Base-by-base conservation (phyloP, 2,888 invertebrate genomes). In the Andrena flavipes region DNA sequence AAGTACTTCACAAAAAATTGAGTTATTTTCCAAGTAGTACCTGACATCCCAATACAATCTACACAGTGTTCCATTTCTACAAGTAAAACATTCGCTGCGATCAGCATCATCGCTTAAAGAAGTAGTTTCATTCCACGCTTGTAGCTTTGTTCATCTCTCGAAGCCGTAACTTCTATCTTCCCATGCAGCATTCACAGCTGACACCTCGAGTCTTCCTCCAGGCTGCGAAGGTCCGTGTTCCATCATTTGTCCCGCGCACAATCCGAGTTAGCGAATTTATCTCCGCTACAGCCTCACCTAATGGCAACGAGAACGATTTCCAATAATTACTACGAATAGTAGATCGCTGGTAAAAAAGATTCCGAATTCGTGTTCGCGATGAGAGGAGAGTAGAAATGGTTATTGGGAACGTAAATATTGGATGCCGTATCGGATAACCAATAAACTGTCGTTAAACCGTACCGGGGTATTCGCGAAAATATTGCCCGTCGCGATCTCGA, bases 101-200 rank as follows among this genome's bases (percentile, higher is more conserved):
- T 42, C 0, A 13, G 1, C 13, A 42, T 13, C 13, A 42, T 42
- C 42, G 16, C 42, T 13, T 16, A 16, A 13, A 42, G 4, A 42
- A 42, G 13, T 13, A 42, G 16, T 1, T 16, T 42, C 13, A 16
- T 16, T 16, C 42, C 42, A 42, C 42, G 42, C 42, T 42, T 5
- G 1, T 16, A 1, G 62, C 80, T 83, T 42, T 69, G 82, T 77
- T 80, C 82, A 68, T 76, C 82, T 29, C 69, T 29, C 20, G 8
- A 65, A 35, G 10, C 59, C 10, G 6, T 26, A 23, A 54, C 54
- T 69, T 51, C 73, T 75, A 62, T 78, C 80, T 73, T 60, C 69
- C 56, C 59, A 48, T 56, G 77, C 63, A 67, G 51, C 82, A 68
- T 48, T 78, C 73, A 73, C 85, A 85, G 82, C 85, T 85, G 85